Conservation (phyloP, 2,797 vertebrate species). For the Galagoides demidoff region DNA sequence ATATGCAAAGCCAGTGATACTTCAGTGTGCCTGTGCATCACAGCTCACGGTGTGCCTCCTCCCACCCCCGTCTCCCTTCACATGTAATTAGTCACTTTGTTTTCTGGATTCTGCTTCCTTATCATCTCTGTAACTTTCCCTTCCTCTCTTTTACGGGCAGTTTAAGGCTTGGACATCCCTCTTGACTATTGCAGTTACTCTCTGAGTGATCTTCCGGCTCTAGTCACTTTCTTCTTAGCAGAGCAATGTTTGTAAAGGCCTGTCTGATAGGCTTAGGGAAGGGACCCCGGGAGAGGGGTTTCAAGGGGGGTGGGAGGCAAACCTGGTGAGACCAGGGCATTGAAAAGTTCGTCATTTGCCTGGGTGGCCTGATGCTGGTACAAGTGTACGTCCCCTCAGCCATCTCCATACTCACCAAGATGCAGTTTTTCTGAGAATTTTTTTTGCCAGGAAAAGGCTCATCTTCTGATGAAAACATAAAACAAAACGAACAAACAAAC, state of each 20-base stretch:
- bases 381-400: not conserved
- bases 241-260: not conserved
- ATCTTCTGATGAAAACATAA: not conserved
- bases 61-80: not conserved
- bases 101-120: not conserved
- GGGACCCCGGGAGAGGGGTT: too few relatives aligned
- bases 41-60: too few relatives aligned
- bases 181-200: not conserved
- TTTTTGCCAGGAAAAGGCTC: not conserved
- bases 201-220: not conserved
- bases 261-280: not conserved
- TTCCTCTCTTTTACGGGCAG: not conserved
- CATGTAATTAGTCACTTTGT: not conserved
- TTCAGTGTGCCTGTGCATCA: not conserved
- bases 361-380: not conserved
- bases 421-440: not conserved
- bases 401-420: not conserved
- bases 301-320: too few relatives aligned
- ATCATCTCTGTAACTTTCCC: not conserved
- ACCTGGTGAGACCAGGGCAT: not conserved
- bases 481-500: too few relatives aligned
- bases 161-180: not conserved
- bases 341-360: not conserved
- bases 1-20: not conserved
- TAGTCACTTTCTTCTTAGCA: not conserved